Evolutionary conservation across 64 coral and sea anemone species (phyloP), one percentile per base, ranked within the genome.

Genomic region (Trachythela sp.): DNA sequence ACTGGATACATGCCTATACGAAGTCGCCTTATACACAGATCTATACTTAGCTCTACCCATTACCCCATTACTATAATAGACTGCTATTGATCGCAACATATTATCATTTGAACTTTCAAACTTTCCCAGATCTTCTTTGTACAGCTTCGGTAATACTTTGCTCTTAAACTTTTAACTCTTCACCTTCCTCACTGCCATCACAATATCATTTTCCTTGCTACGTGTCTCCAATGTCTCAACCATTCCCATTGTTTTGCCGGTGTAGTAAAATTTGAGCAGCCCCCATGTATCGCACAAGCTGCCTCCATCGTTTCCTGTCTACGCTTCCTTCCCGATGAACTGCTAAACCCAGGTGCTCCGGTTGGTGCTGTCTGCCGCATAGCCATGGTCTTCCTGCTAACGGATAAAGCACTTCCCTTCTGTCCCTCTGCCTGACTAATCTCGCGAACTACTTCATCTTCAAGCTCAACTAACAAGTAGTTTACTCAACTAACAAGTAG

Each of bases 301-400:
- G 75, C 75, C 75, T 80, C 33, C 37, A 80, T 40, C 34, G 75
- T 80, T 30, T 80, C 75, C 3, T 80, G 30, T 37, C 75, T 80
- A 11, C 75, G 75, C 75, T 40, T 30, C 13, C 32, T 35, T 35
- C 27, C 26, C 4, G 31, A 15, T 18, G 75, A 80, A 15, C 11
- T 15, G 15, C 33, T 80, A 22, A 8, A 80, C 20, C 75, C 30
- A 35, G 32, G 32, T 36, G 75, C 15, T 40, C 75, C 75, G 34
- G 75, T 80, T 37, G 32, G 75, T 80, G 75, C 34, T 6, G 75
- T 18, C 34, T 80, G 31, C 30, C 75, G 31, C 20, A 1, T 80
- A 37, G 5, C 33, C 13, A 37, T 29, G 4, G 75, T 35, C 10
- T 40, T 2, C 32, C 14, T 40, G 15, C 1, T 37, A 18, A 80